Evolutionary conservation across 2,888 invertebrate genomes (phyloP), one percentile per base, ranked within the genome.

Genomic region (Thecocarcelia acutangulata): DNA sequence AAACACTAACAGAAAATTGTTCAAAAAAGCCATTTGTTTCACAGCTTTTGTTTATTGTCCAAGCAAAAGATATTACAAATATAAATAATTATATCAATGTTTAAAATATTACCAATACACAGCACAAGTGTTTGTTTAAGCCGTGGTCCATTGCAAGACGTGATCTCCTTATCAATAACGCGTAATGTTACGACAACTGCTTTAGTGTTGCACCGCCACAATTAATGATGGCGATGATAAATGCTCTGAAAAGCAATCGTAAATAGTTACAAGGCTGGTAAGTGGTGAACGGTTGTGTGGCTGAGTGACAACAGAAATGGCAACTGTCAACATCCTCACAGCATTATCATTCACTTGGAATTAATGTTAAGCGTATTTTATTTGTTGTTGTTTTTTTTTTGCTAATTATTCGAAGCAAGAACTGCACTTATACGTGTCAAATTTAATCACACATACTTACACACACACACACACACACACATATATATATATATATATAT

Each of bases 181-280:
- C 11, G 37, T 42, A 48, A 21, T 40, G 46, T 44, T 24, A 17
- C 54, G 37, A 11, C 48, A 70, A 48, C 17, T 54, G 21, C 19
- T 11, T 28, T 40, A 73, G 15, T 19, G 17, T 24, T 1, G 17
- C 4, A 48, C 33, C 33, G 33, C 52, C 56, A 64, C 28, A 70
- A 78, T 72, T 78, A 37, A 78, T 78, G 72, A 66, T 54, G 72
- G 52, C 24, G 37, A 44, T 73, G 46, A 66, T 58, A 66, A 37
- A 37, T 59, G 69, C 46, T 37, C 44, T 59, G 68, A 37, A 44
- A 68, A 50, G 61, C 68, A 76, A 69, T 69, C 54, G 24, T n/a
- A 46, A 61, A 61, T 33, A 46, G 33, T 33, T 33, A 8, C 54
- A 59, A 46, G 37, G 46, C 46, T 52, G 61, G 61, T 44, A 44